A percentile compares a stretch with the other conserved stretches of the same genome.
Conservation (phyloP, 53 echinoderm and acorn worm species). For the Paelopatides confundens region DNA sequence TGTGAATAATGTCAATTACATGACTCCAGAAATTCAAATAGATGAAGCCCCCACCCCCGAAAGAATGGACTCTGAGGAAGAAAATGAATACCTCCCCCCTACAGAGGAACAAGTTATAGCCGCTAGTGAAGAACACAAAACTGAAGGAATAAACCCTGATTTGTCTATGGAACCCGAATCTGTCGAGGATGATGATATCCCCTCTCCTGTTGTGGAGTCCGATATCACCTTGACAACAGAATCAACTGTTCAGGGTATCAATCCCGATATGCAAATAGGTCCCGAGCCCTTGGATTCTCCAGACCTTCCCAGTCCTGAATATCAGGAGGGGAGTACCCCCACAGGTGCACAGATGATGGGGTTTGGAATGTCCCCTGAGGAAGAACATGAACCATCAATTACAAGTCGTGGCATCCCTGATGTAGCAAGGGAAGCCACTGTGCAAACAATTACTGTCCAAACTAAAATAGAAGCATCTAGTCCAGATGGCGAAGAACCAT, state of each 20-base stretch:
- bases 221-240: constrained; percentile 68
- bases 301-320: constrained; percentile 79
- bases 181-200: constrained; percentile 38
- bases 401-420: constrained; percentile 49
- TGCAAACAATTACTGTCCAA: constrained; percentile 63
- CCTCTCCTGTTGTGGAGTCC: constrained; percentile 62
- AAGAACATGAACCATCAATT: constrained; percentile 10
- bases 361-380: constrained; percentile 50
- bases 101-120: constrained; percentile 66
- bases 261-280: constrained; percentile 83
- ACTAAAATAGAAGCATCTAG: constrained; percentile 38
- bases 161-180: constrained; percentile 69
- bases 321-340: constrained; percentile 73
- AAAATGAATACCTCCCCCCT: constrained; percentile 57
- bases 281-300: constrained; percentile 83
- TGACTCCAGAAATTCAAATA: constrained; percentile 72
- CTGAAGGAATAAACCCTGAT: constrained; percentile 84
- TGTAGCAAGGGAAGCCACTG: constrained; percentile 65
- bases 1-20: constrained; percentile 25
- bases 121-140: constrained; percentile 48
- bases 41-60: constrained; percentile 85
- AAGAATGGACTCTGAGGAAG: constrained; percentile 81
- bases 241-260: constrained; percentile 90
- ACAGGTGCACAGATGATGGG: constrained; percentile 77
- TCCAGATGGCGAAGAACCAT: constrained; percentile 32